Conservation (phyloP, 2,888 invertebrate species). For the Acanthococcus lagerstroemiae region DNA sequence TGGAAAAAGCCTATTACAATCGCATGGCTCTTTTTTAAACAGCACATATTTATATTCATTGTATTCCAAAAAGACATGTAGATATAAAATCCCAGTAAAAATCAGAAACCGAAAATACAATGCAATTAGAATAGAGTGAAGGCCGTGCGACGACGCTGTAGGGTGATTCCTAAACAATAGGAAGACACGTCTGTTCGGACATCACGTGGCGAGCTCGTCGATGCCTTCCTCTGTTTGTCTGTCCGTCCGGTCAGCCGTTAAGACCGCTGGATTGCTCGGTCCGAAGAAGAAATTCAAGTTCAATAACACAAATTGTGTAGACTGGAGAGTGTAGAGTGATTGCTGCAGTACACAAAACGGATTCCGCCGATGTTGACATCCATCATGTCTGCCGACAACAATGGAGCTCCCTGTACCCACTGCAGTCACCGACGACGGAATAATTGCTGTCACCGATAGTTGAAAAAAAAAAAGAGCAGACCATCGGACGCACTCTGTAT, state of each 20-base stretch:
- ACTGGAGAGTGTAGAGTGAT: background rate
- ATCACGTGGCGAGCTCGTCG: constrained; percentile 8
- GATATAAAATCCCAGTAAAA: background rate
- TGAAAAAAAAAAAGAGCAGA: constrained; percentile 1
- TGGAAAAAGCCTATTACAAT: too few species aligned
- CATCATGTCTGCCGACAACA: constrained; percentile 19
- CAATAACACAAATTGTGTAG: constrained; percentile 4
- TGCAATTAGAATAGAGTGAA: background rate
- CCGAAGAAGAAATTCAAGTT: constrained; percentile 3
- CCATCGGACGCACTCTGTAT: background rate
- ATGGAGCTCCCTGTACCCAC: constrained; percentile 2
- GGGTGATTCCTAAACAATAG: constrained; percentile 16
- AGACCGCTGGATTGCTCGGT: background rate
- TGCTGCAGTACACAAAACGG: background rate
- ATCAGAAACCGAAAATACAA: background rate
- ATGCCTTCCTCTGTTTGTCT: background rate
- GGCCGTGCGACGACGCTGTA: constrained; percentile 7
- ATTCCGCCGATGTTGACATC: constrained; percentile 13
- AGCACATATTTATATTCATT: too few species aligned
- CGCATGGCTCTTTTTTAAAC: too few species aligned
- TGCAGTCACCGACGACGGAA: constrained; percentile 8
- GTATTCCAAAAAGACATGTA: background rate
- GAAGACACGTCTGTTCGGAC: constrained; percentile 1
- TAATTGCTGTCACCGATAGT: constrained; percentile 13
- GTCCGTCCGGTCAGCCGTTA: too few species aligned